Evolutionary conservation across 2,797 vertebrate genomes (phyloP).

Genomic region (Furcifer pardalis): DNA sequence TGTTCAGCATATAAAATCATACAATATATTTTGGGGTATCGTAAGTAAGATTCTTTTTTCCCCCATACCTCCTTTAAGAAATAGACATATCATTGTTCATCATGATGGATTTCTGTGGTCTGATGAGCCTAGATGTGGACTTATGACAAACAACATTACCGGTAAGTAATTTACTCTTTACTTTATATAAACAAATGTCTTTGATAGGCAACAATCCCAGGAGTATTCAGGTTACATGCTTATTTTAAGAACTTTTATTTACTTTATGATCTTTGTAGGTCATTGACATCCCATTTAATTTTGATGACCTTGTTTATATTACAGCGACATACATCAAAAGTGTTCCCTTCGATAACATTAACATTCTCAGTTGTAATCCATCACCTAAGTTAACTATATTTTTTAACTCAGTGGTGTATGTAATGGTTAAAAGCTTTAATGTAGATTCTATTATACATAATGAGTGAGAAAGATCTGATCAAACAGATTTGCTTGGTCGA

Average conservation of each 20-base stretch:
- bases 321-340: slow-evolving; percentile 86
- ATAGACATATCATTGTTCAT: slow-evolving; percentile 47
- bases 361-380: slow-evolving; percentile 87
- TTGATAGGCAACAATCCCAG: slow-evolving; percentile 75
- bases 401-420: slow-evolving; percentile 77
- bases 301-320: slow-evolving; percentile 86
- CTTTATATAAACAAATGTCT: slow-evolving; percentile 80
- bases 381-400: slow-evolving; percentile 85
- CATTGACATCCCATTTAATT: slow-evolving; percentile 88
- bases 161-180: slow-evolving; percentile 75
- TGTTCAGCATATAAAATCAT: neutral
- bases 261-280: slow-evolving; percentile 86
- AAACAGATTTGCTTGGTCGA: slow-evolving; percentile 81
- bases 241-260: slow-evolving; percentile 89
- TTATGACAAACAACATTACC: slow-evolving; percentile 73
- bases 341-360: slow-evolving; percentile 85
- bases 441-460: slow-evolving; percentile 77
- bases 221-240: slow-evolving; percentile 82
- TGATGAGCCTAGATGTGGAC: slow-evolving; percentile 63
- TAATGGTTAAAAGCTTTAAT: slow-evolving; percentile 84
- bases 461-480: slow-evolving; percentile 78
- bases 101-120: slow-evolving; percentile 55
- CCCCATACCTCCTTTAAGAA: slow-evolving; percentile 37
- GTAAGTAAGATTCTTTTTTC: fast-evolving
- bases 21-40: neutral